A percentile compares a stretch with the other conserved stretches of the same genome.
Evolutionary conservation across 2,113 vertebrate species (phyloP).

Genomic region (Hystrix brachyura): DNA sequence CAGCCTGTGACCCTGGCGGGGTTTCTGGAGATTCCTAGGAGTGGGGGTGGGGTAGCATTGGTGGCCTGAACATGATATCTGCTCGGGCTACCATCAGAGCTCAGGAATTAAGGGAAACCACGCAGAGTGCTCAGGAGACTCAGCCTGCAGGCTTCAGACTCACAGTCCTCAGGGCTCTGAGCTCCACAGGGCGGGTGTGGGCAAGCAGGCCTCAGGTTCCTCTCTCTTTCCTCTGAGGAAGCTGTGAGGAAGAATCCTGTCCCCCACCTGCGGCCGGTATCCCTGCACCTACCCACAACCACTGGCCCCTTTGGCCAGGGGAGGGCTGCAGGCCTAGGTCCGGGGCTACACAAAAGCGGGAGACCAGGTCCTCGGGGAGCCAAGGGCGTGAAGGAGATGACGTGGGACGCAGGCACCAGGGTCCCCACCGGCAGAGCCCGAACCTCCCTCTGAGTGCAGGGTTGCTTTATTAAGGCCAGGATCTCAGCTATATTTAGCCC

Average conservation of each 20-base stretch:
- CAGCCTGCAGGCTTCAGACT: background rate
- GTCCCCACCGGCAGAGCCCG: background rate
- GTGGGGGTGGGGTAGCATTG: background rate
- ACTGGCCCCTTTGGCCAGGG: background rate
- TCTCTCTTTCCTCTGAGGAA: background rate
- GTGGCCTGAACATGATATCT: background rate
- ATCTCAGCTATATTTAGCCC: slow-evolving; percentile 72
- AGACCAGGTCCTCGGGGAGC: background rate
- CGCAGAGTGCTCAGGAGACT: background rate
- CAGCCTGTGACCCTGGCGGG: background rate
- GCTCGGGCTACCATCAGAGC: background rate
- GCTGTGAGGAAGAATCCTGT: background rate
- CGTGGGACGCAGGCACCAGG: too few species aligned
- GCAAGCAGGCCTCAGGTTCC: background rate
- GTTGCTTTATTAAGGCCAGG: background rate
- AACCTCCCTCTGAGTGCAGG: background rate
- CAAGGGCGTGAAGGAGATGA: background rate
- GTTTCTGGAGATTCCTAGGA: slow-evolving; percentile 49
- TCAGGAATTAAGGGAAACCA: background rate
- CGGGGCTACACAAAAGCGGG: background rate
- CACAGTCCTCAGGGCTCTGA: background rate
- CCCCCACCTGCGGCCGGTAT: background rate
- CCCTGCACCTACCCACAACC: background rate
- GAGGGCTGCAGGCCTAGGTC: background rate
- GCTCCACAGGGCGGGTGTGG: background rate